Base-by-base conservation (phyloP, 2,797 vertebrate species). In the Aselliscus stoliczkanus region DNA sequence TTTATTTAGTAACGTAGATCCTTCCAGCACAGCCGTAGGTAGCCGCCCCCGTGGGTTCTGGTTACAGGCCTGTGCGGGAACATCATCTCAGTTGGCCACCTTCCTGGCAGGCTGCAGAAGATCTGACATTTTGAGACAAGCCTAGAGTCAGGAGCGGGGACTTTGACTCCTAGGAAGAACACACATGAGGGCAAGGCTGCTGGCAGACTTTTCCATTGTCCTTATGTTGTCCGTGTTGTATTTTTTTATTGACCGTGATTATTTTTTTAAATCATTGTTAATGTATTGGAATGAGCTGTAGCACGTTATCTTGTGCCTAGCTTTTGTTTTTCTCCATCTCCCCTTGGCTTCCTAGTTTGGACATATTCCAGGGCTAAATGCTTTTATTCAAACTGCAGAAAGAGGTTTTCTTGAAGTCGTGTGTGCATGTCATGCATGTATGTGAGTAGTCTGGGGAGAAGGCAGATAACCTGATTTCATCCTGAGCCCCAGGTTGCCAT, bases 141-240 rank as follows among this genome's bases (percentile, higher is more conserved):
- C 80, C 56, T 47, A 2, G 94, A 93, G 97, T 94, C 95, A 75
- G 73, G 2, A 96, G 96, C 96, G 15, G 98, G 94, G 96, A 72
- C 97, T 97, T 69, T 4, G 97, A 70, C 97, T 95, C 91, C 86
- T 4, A 42, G 60, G 20, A 94, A 64, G 94, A 27, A 64, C 58
- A 1, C 37, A 67, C 73, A 62, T 6, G 77, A 92, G 90, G 97
- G 93, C 96, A 92, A 94, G 97, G 97, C 98, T 97, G 98, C 98
- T 97, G 98, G 98, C 98, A 94, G 95, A 58, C 90, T 88, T 88
- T 12, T 80, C 47, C 20, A 7, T n/a, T 31, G 52, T 96, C 97
- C 96, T 93, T 81, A 94, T 95, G 97, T 64, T 84, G 73, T 80
- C 65, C 62, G 89, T 96, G 29, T 91, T 93, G 44, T 95, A 82